A percentile compares a stretch with the other conserved stretches of the same genome.
phyloP scores from a whole-genome alignment of 2,113 vertebrate genomes.

The Speoplatyrhinus poulsoni region DNA sequence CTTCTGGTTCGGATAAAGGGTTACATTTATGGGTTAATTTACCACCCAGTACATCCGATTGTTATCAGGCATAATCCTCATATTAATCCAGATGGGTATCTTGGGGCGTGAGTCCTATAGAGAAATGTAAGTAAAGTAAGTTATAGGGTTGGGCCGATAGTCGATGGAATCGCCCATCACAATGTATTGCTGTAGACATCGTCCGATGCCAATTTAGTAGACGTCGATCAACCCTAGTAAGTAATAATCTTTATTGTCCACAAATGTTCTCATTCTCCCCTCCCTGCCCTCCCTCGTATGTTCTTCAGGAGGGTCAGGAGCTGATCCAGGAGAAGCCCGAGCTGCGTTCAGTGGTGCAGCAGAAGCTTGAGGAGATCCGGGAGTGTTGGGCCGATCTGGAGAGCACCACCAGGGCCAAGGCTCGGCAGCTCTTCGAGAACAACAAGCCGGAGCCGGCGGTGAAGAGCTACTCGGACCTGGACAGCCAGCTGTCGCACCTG shows the following conservation, averaged over 20 bases:
- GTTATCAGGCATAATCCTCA: too few species aligned
- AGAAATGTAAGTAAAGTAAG: too few species aligned
- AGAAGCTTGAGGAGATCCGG: slow-evolving; percentile 84
- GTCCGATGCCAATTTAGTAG: too few species aligned
- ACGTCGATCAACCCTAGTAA: too few species aligned
- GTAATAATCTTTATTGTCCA: neutral
- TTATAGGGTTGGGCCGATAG: too few species aligned
- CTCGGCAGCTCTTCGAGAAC: slow-evolving; percentile 89
- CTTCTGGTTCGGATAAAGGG: too few species aligned
- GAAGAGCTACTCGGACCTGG: slow-evolving; percentile 84
- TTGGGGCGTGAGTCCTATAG: too few species aligned
- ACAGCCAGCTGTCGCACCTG: slow-evolving; percentile 80
- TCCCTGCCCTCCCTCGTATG: neutral
- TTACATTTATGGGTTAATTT: too few species aligned
- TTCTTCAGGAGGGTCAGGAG: slow-evolving; percentile 83
- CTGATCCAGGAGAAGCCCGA: slow-evolving; percentile 88
- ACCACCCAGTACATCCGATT: too few species aligned
- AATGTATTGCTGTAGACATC: too few species aligned
- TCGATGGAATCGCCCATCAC: too few species aligned
- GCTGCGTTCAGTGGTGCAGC: slow-evolving; percentile 80
- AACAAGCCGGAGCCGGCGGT: slow-evolving; percentile 85
- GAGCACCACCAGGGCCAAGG: slow-evolving; percentile 87
- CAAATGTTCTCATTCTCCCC: neutral
- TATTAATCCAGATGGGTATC: too few species aligned
- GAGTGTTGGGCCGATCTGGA: slow-evolving; percentile 88